Base-by-base conservation (phyloP, 2,113 vertebrate species). In the Melanerpes formicivorus region DNA sequence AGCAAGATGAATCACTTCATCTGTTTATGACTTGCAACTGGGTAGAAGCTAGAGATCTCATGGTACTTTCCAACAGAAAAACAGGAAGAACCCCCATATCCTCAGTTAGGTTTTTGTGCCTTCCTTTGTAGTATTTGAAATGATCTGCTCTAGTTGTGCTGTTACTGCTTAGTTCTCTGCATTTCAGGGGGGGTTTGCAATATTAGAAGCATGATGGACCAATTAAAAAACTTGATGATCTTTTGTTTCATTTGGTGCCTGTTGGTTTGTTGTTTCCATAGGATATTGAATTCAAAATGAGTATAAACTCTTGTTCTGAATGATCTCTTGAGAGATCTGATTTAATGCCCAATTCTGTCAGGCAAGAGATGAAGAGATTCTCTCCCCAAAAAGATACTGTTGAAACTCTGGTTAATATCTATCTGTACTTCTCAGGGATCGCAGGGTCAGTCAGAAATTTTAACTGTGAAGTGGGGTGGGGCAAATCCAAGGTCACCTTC, bases 1-100 rank as follows among this genome's bases (percentile, higher is more conserved):
- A 67, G 34, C 44, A 80, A 90, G 37, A 83, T 84, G 78, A 95
- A 66, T 87, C 46, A 90, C 13, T 87, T 89, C 76, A 80, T 91
- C 52, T 85, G 1, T 81, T 80, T 83, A 77, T 83, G 73, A 69
- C 32, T 85, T 87, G 44, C 37, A 90, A 63, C 60, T 56, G 15
- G 7, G 10, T 69, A 80, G 65, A 87, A 90, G 46, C 18, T 84
- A 46, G 58, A 80, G 70, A 89, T 76, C 23, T 55, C 21, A 55
- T 17, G 23, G 52, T 34, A 52, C 32, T 67, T 86, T 93, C 71
- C 70, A 82, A n/a, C 4, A 87, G 56, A 62, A 86, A 80, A 54
- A 1, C 34, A 80, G 44, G 46, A 80, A 87, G 14, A 80, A 2
- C 9, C 56, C 15, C 58, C 7, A n/a, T 30, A 15, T 78, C 64